phyloP scores from a whole-genome alignment of 1,140 invertebrate genomes.

The Phymorhynchus buccinoides region DNA sequence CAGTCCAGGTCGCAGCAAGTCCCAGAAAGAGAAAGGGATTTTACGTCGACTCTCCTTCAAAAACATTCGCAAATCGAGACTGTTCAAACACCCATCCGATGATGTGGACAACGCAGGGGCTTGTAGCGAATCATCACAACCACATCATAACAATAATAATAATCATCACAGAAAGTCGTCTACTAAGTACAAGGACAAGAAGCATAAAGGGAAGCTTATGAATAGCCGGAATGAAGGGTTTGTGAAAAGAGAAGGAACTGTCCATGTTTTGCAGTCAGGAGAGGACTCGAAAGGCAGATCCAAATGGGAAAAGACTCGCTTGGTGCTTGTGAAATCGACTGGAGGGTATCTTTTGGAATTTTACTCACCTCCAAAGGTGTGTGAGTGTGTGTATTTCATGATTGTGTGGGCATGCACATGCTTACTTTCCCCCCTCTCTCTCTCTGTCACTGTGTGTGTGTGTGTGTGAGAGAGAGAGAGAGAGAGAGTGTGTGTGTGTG shows the following conservation, averaged over 20 bases:
- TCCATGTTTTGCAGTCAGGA: constrained; percentile 84
- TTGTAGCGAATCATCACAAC: constrained; percentile 37
- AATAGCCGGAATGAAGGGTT: constrained; percentile 74
- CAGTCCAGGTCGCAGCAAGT: constrained; percentile 80
- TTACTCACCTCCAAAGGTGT: constrained; percentile 92
- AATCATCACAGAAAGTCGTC: constrained; percentile 50
- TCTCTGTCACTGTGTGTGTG: neutral
- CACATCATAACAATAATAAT: constrained; percentile 46
- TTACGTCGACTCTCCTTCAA: constrained; percentile 87
- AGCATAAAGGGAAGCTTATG: constrained; percentile 71
- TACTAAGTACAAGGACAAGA: constrained; percentile 79
- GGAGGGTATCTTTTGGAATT: constrained; percentile 96
- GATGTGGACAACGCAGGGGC: constrained; percentile 82
- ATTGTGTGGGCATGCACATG: neutral
- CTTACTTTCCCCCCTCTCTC: neutral
- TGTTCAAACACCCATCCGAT: constrained; percentile 92
- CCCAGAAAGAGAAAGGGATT: constrained; percentile 79
- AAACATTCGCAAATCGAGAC: constrained; percentile 81
- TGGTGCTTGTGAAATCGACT: constrained; percentile 91
- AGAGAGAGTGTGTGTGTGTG: no score
- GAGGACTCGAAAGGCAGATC: constrained; percentile 89
- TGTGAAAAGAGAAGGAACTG: constrained; percentile 92
- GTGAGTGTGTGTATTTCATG: neutral
- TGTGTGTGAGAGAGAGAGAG: neutral
- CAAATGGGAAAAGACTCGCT: constrained; percentile 94